Evolutionary conservation across 2,113 vertebrate genomes (phyloP).

Genomic region (Bubo scandiacus): DNA sequence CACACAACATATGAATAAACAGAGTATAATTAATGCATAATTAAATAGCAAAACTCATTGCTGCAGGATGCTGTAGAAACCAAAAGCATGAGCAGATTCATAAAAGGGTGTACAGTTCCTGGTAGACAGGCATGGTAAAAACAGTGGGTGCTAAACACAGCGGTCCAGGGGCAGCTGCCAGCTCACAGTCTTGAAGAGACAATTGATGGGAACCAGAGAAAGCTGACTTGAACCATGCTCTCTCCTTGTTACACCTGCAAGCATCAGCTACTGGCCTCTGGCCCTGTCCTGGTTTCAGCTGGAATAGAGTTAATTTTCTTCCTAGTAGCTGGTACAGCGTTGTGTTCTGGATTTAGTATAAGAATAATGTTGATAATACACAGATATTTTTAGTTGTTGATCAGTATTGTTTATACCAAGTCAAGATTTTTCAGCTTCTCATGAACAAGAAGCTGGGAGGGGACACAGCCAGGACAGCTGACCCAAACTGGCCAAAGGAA

Average conservation of each 20-base stretch:
- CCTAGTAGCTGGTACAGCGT: no score
- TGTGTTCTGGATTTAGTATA: no score
- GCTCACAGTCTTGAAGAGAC: background rate
- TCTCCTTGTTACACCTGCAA: background rate
- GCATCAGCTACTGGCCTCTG: background rate
- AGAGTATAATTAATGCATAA: slow-evolving; percentile 12
- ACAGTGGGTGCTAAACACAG: background rate
- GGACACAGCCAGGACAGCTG: no score
- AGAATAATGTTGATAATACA: no score
- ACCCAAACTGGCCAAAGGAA: no score
- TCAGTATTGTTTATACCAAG: no score
- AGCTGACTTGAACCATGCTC: background rate
- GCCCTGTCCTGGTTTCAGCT: no score
- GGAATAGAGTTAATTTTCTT: no score
- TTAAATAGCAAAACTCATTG: background rate
- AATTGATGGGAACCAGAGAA: background rate
- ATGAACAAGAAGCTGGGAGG: no score
- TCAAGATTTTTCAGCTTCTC: no score
- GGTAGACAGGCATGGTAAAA: background rate
- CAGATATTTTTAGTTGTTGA: no score
- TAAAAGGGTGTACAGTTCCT: background rate
- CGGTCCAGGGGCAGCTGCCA: background rate
- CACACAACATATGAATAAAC: background rate
- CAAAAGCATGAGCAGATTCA: background rate
- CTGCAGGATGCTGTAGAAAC: background rate